Base-by-base conservation (phyloP, 2,888 invertebrate species). In the Magallana nippona region DNA sequence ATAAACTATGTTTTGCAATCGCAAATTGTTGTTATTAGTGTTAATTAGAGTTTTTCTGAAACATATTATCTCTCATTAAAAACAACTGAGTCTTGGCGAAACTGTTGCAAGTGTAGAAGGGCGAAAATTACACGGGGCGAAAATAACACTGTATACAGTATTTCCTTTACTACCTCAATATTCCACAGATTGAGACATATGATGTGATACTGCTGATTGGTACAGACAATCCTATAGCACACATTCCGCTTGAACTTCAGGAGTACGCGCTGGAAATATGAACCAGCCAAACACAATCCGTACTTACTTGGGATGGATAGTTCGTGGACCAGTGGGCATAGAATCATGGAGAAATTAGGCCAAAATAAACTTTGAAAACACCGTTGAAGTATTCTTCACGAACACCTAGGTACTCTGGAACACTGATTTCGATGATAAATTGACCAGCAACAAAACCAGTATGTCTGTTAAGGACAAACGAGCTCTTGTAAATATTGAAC, bases 361-460 rank as follows among this genome's bases (percentile, higher is more conserved):
- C 19, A 17, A 19, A 1, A n/a, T 62, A 62, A 17, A 62, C 1
- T 62, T n/a, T 17, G 60, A 62, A n/a, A 62, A 62, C 60, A 17
- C 60, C 1, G 60, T n/a, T 15, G 60, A 62, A 62, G 60, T 62
- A 62, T 8, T 62, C 60, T 62, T 17, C 60, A 17, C 10, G n/a
- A 62, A n/a, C 60, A 62, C 10, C n/a, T 62, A 62, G 60, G n/a
- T 3, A 62, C 60, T 62, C 10, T 62, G 60, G n/a, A 62, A 62
- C 60, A 62, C 60, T 62, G 60, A 62, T 62, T 62, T 62, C 17
- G n/a, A n/a, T 62, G 60, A 62, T n/a, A 62, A n/a, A 62, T n/a
- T 10, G n/a, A 5, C n/a, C 17, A 62, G n/a, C 17, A 19, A 62
- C 60, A 15, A 32, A 32, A 32, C 32, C 32, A 32, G 32, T 32